phyloP scores from a whole-genome alignment of 2,797 vertebrate species.

The Stomatorhinus walkeri region DNA sequence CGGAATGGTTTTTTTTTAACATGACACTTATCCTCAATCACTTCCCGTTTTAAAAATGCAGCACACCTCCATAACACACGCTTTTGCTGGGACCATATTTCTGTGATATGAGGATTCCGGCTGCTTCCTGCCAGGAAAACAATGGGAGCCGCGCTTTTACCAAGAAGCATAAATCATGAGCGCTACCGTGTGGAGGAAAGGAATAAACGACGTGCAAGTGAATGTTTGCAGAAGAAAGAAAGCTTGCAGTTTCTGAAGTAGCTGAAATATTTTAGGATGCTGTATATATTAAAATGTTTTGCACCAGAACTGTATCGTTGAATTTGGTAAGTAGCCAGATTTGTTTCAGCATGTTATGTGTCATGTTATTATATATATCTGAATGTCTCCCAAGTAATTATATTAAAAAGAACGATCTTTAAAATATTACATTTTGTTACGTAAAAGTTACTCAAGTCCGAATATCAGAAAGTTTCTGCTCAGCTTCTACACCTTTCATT shows the following conservation, averaged over 20 bases:
- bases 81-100: neutral
- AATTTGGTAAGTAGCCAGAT: neutral
- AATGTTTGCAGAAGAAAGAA: neutral
- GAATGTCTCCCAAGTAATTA: neutral
- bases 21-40: neutral
- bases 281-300: neutral
- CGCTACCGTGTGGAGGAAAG: constrained; percentile 16
- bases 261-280: neutral
- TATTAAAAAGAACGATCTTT: neutral
- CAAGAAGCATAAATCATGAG: neutral
- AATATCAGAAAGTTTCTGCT: neutral
- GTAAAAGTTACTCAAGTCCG: neutral
- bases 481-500: neutral
- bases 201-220: neutral
- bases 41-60: neutral
- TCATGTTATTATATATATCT: neutral
- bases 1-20: neutral
- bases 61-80: neutral
- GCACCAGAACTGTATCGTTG: neutral
- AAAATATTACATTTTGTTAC: neutral
- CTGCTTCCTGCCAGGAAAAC: neutral
- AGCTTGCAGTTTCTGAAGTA: neutral
- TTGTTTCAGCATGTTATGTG: neutral
- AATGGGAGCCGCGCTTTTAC: neutral
- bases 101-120: neutral